Conservation (phyloP, 2,888 invertebrate genomes). For the Vanessa cardui region DNA sequence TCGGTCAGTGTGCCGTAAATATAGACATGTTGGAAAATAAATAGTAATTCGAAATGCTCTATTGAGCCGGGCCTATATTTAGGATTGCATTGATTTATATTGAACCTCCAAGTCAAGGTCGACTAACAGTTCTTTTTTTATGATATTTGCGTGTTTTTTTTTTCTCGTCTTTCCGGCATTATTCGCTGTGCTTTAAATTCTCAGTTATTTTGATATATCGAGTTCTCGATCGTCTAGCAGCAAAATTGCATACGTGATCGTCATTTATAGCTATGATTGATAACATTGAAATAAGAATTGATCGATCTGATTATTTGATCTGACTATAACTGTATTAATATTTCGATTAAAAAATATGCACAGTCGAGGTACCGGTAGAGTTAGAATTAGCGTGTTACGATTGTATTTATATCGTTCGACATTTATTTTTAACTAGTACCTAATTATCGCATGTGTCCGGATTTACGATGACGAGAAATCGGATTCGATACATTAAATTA, state of each 20-base stretch:
- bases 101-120: slow-evolving; percentile 59
- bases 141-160: slow-evolving; percentile 2
- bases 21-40: slow-evolving; percentile 37
- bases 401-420: slow-evolving; percentile 22
- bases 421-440: slow-evolving; percentile 22
- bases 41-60: slow-evolving; percentile 30
- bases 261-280: not conserved
- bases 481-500: no score
- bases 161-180: not conserved
- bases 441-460: slow-evolving; percentile 16
- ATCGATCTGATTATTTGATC: not conserved
- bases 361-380: not conserved
- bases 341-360: not conserved
- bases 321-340: not conserved
- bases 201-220: not conserved
- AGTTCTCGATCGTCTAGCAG: not conserved
- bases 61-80: slow-evolving; percentile 31
- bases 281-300: not conserved
- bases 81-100: slow-evolving; percentile 38
- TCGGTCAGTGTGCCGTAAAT: slow-evolving; percentile 47
- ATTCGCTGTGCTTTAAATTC: not conserved
- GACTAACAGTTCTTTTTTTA: slow-evolving; percentile 49
- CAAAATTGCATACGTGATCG: not conserved
- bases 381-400: slow-evolving; percentile 9
- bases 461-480: not conserved